Conservation (phyloP, 2,113 vertebrate genomes). For the Myocastor coypus region DNA sequence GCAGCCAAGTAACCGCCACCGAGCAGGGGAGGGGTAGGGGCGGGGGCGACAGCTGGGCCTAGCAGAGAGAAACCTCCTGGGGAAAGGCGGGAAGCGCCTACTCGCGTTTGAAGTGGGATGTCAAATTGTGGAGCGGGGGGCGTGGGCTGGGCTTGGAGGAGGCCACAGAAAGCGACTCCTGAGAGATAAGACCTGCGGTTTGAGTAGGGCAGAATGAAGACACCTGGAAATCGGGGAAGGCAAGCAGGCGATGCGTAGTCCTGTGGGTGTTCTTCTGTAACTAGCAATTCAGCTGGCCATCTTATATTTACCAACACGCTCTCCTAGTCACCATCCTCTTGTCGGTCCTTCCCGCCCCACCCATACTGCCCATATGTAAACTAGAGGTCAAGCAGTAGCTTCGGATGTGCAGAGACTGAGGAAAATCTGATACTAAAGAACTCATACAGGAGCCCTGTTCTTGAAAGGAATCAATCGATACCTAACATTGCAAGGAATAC, state of each 20-base stretch:
- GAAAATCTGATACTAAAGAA: background rate
- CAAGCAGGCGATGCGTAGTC: background rate
- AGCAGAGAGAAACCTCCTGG: background rate
- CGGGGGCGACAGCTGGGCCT: background rate
- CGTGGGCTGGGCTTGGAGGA: constrained; percentile 19
- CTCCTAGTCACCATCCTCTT: background rate
- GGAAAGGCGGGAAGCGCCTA: background rate
- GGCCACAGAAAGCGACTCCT: background rate
- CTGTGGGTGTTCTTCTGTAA: background rate
- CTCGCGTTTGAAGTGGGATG: background rate
- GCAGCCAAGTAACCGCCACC: constrained; percentile 76
- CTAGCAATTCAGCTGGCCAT: background rate
- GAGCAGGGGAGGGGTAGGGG: constrained; percentile 33
- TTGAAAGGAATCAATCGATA: background rate
- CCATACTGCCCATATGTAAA: background rate
- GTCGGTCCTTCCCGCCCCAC: background rate
- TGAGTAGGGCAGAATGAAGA: constrained; percentile 1
- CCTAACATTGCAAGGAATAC: background rate
- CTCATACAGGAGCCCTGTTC: background rate
- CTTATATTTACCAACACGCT: background rate
- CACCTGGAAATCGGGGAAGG: background rate
- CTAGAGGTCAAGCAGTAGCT: background rate
- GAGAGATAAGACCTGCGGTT: background rate
- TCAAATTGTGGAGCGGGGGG: background rate
- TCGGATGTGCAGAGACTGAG: background rate